These are phyloP conservation scores for Agrotis clavis DNA, from an alignment of 2,888 invertebrate species.

Conservation along the genomic window DNA sequence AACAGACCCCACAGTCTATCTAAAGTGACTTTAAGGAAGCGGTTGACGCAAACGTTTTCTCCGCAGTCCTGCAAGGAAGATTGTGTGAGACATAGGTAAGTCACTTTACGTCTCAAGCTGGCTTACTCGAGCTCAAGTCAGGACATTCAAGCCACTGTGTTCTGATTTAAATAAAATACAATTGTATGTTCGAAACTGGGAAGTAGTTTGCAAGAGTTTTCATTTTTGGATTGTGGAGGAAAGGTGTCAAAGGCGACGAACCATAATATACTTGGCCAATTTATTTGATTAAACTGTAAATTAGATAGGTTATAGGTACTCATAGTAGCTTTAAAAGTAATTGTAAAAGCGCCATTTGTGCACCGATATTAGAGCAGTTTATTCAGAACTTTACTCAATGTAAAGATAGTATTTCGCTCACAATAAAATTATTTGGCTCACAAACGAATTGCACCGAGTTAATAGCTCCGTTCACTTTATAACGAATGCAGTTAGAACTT, in stretches of 20 bases:
- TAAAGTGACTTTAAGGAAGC: conserved; percentile 12
- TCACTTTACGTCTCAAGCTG: conserved; percentile 38
- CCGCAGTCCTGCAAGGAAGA: conserved; percentile 15
- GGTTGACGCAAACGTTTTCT: conserved; percentile 9
- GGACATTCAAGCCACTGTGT: conserved; percentile 2
- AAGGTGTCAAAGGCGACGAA: not conserved
- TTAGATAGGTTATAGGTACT: too few species aligned
- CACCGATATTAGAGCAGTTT: not conserved
- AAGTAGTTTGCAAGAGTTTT: not conserved
- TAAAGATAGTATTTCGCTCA: not conserved
- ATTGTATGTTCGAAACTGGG: not conserved
- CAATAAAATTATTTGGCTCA: conserved; percentile 28
- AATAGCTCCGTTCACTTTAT: conserved; percentile 10
- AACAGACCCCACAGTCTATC: not conserved
- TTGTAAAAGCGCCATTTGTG: not conserved
- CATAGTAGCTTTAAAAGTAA: not conserved
- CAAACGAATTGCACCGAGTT: conserved; percentile 18
- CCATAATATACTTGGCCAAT: too few species aligned
- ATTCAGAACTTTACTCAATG: not conserved
- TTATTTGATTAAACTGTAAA: not conserved
- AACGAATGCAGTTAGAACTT: conserved; percentile 41
- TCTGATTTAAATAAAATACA: conserved; percentile 33
- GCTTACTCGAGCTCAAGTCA: conserved; percentile 31
- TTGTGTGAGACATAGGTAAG: conserved; percentile 36
- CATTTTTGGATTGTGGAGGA: not conserved